phyloP scores from a whole-genome alignment of 2,113 vertebrate species.

The Pantherophis guttatus region DNA sequence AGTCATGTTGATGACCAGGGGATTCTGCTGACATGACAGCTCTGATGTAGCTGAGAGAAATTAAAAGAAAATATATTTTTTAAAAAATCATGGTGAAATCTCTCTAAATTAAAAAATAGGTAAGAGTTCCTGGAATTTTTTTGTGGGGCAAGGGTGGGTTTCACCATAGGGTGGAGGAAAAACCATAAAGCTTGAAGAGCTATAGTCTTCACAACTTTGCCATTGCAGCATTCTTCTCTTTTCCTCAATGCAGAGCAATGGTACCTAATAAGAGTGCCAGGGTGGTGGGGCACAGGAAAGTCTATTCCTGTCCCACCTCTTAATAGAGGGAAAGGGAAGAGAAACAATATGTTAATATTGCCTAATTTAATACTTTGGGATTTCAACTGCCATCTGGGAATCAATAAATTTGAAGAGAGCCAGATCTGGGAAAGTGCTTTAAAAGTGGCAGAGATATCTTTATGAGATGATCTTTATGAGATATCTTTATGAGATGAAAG shows the following conservation, averaged over 20 bases:
- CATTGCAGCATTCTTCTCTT: neutral
- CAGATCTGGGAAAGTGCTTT: neutral
- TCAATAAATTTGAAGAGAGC: neutral
- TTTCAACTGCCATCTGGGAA: neutral
- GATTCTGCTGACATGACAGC: slow-evolving; percentile 86
- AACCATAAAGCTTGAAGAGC: neutral
- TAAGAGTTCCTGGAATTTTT: neutral
- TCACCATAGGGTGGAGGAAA: neutral
- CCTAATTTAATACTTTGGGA: neutral
- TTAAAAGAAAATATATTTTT: neutral
- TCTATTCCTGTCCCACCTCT: no score
- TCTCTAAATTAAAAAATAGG: neutral
- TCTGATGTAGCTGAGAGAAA: slow-evolving; percentile 74
- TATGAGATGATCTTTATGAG: neutral
- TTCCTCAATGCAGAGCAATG: neutral
- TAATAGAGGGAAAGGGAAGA: neutral
- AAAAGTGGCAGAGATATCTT: neutral
- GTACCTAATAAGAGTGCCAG: neutral
- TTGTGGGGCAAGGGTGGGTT: neutral
- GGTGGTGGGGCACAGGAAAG: no score
- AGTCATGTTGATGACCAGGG: slow-evolving; percentile 79
- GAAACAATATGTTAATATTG: neutral
- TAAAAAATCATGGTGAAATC: neutral
- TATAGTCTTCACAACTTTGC: neutral
- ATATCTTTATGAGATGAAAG: neutral